Evolutionary conservation across 2,113 vertebrate genomes (phyloP).

Genomic region (Cricetomys ansorgei): DNA sequence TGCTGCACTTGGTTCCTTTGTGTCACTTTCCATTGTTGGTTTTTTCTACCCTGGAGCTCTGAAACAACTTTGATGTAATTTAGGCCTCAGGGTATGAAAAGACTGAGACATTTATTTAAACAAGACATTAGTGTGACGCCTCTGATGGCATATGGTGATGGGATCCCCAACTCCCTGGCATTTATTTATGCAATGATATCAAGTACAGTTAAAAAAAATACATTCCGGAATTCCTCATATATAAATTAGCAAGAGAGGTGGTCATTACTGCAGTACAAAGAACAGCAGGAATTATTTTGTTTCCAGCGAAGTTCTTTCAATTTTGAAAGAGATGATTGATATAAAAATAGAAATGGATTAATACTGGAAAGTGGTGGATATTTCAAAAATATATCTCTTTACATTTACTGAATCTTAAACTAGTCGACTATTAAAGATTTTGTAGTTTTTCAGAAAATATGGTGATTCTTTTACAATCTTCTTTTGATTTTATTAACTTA

Average conservation of each 20-base stretch:
- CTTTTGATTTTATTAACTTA: background rate
- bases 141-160: background rate
- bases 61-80: conserved; percentile 50
- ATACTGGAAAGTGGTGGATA: background rate
- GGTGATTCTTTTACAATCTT: background rate
- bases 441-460: background rate
- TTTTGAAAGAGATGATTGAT: conserved; percentile 32
- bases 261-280: background rate
- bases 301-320: background rate
- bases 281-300: background rate
- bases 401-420: background rate
- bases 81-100: conserved; percentile 78
- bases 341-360: background rate
- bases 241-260: background rate
- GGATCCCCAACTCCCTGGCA: conserved; percentile 3
- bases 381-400: background rate
- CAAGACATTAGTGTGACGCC: background rate
- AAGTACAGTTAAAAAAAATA: background rate
- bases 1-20: conserved; percentile 70
- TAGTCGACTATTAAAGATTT: background rate
- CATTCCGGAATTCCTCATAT: background rate
- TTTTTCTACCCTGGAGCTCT: conserved; percentile 78
- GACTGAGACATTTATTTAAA: conserved; percentile 17
- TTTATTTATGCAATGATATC: conserved; percentile 50
- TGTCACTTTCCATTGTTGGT: conserved; percentile 7